Conservation (phyloP, 2,113 vertebrate species). For the Lepidiolamprologus cunningtoni region DNA sequence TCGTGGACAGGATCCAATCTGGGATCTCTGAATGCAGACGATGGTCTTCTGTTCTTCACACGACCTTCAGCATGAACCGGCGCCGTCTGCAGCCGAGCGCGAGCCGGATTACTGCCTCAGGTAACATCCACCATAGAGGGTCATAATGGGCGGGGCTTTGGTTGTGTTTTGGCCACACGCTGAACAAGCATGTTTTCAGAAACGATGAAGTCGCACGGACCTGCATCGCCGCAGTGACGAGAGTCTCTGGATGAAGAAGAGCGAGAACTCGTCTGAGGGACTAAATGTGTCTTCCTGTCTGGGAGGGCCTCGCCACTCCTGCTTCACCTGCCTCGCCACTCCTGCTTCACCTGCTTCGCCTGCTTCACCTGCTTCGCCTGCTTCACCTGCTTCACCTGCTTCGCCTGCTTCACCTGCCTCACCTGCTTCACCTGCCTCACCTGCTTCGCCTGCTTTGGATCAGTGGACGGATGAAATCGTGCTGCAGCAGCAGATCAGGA, state of each 20-base stretch:
- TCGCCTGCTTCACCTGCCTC: not conserved
- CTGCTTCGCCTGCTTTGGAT: not conserved
- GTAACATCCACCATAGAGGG: not conserved
- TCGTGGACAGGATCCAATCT: not conserved
- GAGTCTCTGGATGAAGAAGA: not conserved
- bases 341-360: not conserved
- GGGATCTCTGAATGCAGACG: not conserved
- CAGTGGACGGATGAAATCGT: not conserved
- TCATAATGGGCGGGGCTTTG: not conserved
- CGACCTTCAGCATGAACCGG: not conserved
- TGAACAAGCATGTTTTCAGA: not conserved
- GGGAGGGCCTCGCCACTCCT: not conserved
- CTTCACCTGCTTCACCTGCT: not conserved
- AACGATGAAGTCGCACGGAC: not conserved
- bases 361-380: not conserved
- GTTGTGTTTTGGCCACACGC: not conserved
- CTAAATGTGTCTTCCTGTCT: accelerated
- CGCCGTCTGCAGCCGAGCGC: not conserved
- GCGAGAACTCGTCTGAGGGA: not conserved
- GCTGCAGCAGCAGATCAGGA: not conserved
- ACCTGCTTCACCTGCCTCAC: not conserved
- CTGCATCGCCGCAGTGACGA: not conserved
- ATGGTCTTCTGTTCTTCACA: not conserved
- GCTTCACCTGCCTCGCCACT: not conserved
- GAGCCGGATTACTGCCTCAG: not conserved